Evolutionary conservation across 2,888 invertebrate genomes (phyloP).

Genomic region (Xanthorhoe designata): DNA sequence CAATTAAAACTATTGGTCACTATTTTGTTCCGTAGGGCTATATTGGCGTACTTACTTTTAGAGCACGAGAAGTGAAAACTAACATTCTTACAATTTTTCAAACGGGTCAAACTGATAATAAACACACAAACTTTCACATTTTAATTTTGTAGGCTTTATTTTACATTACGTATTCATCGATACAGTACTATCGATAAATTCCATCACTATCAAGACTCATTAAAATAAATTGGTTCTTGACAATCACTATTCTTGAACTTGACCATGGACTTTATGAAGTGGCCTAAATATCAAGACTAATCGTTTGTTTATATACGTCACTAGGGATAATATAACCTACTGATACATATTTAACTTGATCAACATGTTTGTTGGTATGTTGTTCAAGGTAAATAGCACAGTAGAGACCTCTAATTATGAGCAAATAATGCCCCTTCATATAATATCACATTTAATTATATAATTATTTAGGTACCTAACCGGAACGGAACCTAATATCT

Average conservation of each 20-base stretch:
- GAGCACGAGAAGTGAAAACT: too few species aligned
- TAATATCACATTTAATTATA: too few species aligned
- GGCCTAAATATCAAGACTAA: conserved; percentile 47
- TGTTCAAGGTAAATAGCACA: neutral
- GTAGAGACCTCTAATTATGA: neutral
- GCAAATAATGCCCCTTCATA: too few species aligned
- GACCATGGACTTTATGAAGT: conserved; percentile 60
- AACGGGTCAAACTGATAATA: neutral
- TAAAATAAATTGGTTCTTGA: conserved; percentile 37
- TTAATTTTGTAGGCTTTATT: neutral
- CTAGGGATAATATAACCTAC: conserved; percentile 7
- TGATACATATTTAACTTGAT: conserved; percentile 12
- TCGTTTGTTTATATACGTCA: conserved; percentile 32
- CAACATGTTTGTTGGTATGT: conserved; percentile 10
- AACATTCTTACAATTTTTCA: neutral
- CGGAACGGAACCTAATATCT: too few species aligned
- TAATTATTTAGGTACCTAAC: too few species aligned
- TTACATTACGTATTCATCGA: neutral
- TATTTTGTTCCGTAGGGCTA: too few species aligned
- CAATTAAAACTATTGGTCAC: too few species aligned
- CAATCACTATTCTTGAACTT: conserved; percentile 61
- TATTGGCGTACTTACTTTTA: too few species aligned
- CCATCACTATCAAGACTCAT: conserved; percentile 18
- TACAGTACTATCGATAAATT: conserved; percentile 23
- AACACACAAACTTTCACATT: neutral